Percentiles rank a stretch among this genome's conserved stretches.
Evolutionary conservation across 2,888 invertebrate species (phyloP).

Genomic region (Pedicia rivosa): DNA sequence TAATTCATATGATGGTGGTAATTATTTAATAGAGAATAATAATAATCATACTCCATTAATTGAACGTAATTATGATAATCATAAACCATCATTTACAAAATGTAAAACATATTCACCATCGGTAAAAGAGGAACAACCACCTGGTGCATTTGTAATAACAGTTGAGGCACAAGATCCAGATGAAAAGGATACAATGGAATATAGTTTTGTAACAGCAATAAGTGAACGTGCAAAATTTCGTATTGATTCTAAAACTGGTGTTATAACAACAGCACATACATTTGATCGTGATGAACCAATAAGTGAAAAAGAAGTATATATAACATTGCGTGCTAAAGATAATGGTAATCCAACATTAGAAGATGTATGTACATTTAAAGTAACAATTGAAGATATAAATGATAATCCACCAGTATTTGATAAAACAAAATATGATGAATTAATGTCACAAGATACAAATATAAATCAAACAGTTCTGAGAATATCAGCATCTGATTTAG

Average conservation of each 20-base stretch:
- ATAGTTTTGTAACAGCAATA: slow-evolving; percentile 62
- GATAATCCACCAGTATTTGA: slow-evolving; percentile 50
- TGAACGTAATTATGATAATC: slow-evolving; percentile 39
- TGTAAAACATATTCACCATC: slow-evolving; percentile 69
- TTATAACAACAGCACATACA: slow-evolving; percentile 56
- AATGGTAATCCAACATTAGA: slow-evolving; percentile 80
- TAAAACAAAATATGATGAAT: slow-evolving; percentile 47
- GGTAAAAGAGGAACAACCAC: slow-evolving; percentile 61
- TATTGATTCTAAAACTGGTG: slow-evolving; percentile 61
- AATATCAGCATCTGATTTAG: slow-evolving; percentile 83
- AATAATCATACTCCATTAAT: background rate
- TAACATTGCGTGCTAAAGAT: slow-evolving; percentile 84
- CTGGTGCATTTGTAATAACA: slow-evolving; percentile 54
- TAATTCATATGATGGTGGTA: background rate
- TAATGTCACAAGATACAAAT: slow-evolving; percentile 65
- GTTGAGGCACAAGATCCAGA: slow-evolving; percentile 36
- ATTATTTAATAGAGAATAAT: background rate
- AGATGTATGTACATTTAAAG: slow-evolving; percentile 86
- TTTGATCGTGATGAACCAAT: slow-evolving; percentile 86
- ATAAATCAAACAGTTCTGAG: slow-evolving; percentile 55
- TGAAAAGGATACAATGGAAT: slow-evolving; percentile 64
- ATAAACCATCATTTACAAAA: slow-evolving; percentile 74
- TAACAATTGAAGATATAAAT: slow-evolving; percentile 81
- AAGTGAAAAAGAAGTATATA: slow-evolving; percentile 63
- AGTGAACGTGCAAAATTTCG: slow-evolving; percentile 61